A percentile compares a stretch with the other conserved stretches of the same genome.
Evolutionary conservation across 2,797 vertebrate species (phyloP).

Genomic region (Graptemys geographica): DNA sequence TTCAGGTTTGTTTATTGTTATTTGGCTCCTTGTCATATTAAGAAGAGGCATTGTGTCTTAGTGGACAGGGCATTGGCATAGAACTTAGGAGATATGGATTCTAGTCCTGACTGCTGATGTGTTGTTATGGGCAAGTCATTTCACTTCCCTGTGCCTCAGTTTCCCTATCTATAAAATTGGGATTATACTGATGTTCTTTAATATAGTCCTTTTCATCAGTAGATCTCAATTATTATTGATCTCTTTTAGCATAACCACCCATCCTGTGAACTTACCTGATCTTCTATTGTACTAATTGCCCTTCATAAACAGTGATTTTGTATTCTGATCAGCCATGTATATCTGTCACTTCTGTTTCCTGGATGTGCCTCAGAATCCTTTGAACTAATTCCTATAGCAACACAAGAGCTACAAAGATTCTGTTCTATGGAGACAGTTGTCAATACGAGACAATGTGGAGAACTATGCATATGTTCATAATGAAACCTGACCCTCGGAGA

Average conservation of each 20-base stretch:
- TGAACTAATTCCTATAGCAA: neutral
- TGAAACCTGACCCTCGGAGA: slow-evolving; percentile 12
- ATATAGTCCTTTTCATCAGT: too few relatives aligned
- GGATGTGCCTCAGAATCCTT: neutral
- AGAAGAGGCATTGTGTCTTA: neutral
- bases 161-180: neutral
- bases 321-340: neutral
- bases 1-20: neutral
- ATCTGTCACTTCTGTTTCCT: neutral
- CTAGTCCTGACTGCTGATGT: neutral
- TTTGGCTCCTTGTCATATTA: neutral
- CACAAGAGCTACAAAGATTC: neutral
- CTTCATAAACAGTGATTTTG: neutral
- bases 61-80: neutral
- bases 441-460: neutral
- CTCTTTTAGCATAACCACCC: neutral
- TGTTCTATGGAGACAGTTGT: slow-evolving; percentile 26
- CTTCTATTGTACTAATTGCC: neutral
- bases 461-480: slow-evolving; percentile 27
- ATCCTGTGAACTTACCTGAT: neutral
- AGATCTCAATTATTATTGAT: neutral
- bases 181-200: neutral
- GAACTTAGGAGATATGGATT: neutral
- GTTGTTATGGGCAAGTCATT: neutral
- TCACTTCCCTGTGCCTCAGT: neutral